Conservation (phyloP, 2,797 vertebrate genomes). For the Cephalopachus bancanus region DNA sequence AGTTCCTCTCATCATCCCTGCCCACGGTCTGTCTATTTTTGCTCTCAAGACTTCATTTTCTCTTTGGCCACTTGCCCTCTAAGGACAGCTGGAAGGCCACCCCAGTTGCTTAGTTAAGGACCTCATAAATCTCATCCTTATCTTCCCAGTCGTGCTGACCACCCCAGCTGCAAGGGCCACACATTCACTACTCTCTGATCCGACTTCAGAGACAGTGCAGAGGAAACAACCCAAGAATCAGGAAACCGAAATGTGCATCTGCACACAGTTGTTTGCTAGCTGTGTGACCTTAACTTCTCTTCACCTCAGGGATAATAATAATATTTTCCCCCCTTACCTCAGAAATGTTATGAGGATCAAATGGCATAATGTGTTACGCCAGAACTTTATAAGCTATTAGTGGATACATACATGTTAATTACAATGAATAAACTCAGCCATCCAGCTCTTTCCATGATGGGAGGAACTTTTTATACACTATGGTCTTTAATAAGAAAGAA, state of each 20-base stretch:
- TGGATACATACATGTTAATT: conserved; percentile 1
- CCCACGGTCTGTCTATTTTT: conserved; percentile 58
- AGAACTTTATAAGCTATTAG: conserved; percentile 16
- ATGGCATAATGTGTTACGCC: background rate
- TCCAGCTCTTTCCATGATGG: background rate
- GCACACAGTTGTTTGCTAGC: background rate
- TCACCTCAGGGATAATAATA: background rate
- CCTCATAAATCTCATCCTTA: conserved; percentile 69
- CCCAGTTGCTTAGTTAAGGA: conserved; percentile 59
- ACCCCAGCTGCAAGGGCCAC: conserved; percentile 36
- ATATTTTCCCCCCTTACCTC: background rate
- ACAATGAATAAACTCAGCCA: conserved; percentile 26
- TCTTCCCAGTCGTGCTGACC: conserved; percentile 63
- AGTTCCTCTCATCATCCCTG: conserved; percentile 26
- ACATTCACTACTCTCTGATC: conserved; percentile 52
- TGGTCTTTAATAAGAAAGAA: background rate
- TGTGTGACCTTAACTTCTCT: conserved; percentile 16
- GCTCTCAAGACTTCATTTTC: conserved; percentile 59
- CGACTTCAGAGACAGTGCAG: conserved; percentile 60
- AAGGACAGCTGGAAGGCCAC: conserved; percentile 75
- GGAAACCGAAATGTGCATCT: background rate
- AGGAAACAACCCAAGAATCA: background rate
- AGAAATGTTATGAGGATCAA: conserved; percentile 8
- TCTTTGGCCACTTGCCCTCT: conserved; percentile 57
- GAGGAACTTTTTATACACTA: background rate